A percentile compares a stretch with the other conserved stretches of the same genome.
These are phyloP conservation scores for Hiodon alosoides DNA, from an alignment of 2,113 vertebrate species.

Conservation along the genomic window DNA sequence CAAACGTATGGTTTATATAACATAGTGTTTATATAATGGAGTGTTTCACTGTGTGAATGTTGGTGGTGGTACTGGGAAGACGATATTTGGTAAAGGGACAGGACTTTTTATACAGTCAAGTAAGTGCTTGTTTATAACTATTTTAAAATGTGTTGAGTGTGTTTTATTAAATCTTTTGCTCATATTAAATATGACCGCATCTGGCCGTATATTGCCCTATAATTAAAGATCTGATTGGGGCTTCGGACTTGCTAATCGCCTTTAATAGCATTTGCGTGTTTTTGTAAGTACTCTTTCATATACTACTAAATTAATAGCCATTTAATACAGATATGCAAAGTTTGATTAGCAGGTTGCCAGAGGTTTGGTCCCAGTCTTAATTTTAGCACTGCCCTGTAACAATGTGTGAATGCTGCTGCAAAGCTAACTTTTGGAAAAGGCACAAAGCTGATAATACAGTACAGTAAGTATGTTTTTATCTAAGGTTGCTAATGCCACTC, in stretches of 20 bases:
- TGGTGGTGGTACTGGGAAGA: background rate
- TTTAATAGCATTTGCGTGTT: too few species aligned
- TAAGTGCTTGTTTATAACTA: background rate
- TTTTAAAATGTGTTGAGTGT: background rate
- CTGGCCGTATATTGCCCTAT: too few species aligned
- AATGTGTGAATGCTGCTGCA: background rate
- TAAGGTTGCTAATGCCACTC: too few species aligned
- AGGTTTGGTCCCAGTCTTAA: too few species aligned
- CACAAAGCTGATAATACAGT: background rate
- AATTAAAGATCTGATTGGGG: too few species aligned
- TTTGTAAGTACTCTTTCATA: too few species aligned
- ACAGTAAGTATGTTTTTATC: background rate
- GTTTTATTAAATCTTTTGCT: background rate
- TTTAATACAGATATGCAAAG: too few species aligned
- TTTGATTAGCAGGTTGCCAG: too few species aligned
- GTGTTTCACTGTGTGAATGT: background rate
- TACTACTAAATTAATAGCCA: too few species aligned
- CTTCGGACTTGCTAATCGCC: too few species aligned
- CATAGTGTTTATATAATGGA: constrained; percentile 10
- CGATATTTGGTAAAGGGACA: background rate
- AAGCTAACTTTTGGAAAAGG: background rate
- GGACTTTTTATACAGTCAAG: background rate
- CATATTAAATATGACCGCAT: too few species aligned
- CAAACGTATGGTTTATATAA: too few species aligned
- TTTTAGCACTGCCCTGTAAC: background rate